Percentiles rank a stretch among this genome's conserved stretches.
Conservation (phyloP, 2,113 vertebrate genomes). For the Cinclus cinclus region DNA sequence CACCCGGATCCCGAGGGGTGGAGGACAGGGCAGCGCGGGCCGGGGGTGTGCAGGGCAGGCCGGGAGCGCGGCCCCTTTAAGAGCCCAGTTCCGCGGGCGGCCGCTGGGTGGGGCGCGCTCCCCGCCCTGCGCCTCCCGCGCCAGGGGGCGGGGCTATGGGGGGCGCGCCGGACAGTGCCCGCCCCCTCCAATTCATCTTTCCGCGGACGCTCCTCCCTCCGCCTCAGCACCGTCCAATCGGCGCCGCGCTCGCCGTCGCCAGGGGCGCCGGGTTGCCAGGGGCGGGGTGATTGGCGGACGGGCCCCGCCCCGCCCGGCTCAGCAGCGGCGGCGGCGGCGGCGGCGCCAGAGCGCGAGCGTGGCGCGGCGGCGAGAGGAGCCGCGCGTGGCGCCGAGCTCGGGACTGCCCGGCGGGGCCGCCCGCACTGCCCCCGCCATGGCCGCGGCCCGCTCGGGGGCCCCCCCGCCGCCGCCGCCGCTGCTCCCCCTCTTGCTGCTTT, state of each 20-base stretch:
- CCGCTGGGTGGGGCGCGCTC: conserved; percentile 72
- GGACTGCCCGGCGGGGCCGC: too few relatives aligned
- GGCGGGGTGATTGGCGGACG: conserved; percentile 43
- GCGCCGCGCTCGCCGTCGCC: not conserved
- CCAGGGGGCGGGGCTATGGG: not conserved
- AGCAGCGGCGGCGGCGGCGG: conserved; percentile 2
- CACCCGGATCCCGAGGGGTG: not conserved
- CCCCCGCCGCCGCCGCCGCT: not conserved
- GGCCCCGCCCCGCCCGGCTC: conserved; percentile 16
- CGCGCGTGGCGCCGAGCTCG: too few relatives aligned
- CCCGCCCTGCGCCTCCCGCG: not conserved
- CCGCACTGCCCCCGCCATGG: conserved; percentile 10
- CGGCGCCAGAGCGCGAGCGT: too few relatives aligned
- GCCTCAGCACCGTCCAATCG: not conserved
- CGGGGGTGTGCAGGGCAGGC: not conserved
- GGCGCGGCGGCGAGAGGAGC: too few relatives aligned
- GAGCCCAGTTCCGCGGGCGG: not conserved
- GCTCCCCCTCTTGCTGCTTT: conserved; percentile 22
- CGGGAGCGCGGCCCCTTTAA: not conserved
- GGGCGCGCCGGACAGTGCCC: not conserved
- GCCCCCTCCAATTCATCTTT: conserved; percentile 75
- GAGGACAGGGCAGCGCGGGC: too few relatives aligned
- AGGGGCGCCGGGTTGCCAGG: not conserved
- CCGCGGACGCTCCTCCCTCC: not conserved
- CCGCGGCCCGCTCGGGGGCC: conserved; percentile 53